Conservation (phyloP, 2,888 invertebrate genomes). For the Lasioglossum villosulum region DNA sequence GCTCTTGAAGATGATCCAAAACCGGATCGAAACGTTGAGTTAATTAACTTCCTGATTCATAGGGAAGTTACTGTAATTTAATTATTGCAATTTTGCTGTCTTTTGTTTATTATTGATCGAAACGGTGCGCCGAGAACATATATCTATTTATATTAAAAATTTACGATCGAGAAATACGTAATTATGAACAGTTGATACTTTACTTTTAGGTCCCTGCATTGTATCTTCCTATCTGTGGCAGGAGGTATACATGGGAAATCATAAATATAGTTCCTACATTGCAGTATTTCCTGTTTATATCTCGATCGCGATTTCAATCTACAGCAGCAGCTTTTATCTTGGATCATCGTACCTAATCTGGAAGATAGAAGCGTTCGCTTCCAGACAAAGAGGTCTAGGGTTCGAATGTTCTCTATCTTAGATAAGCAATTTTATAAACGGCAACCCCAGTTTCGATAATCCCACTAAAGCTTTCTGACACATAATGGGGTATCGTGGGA, state of each 20-base stretch:
- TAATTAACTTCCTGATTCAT: no score
- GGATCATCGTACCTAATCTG: background rate
- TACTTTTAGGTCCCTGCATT: no score
- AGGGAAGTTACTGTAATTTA: no score
- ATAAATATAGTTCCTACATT: background rate
- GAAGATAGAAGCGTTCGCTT: background rate
- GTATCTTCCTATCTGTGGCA: background rate
- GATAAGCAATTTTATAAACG: background rate
- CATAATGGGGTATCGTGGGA: constrained; percentile 59
- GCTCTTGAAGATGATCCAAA: no score
- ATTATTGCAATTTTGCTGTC: no score
- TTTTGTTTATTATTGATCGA: no score
- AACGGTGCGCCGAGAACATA: no score
- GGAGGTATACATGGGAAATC: background rate
- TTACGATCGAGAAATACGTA: no score
- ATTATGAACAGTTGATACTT: no score
- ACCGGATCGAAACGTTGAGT: no score
- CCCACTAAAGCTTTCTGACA: constrained; percentile 60
- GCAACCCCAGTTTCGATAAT: constrained; percentile 55
- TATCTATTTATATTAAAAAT: no score
- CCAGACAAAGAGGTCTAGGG: background rate
- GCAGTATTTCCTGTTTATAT: background rate
- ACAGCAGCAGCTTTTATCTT: background rate
- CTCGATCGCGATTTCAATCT: background rate
- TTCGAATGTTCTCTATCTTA: background rate